Base-by-base conservation (phyloP, 2,113 vertebrate genomes). In the Cranoglanis bouderius region DNA sequence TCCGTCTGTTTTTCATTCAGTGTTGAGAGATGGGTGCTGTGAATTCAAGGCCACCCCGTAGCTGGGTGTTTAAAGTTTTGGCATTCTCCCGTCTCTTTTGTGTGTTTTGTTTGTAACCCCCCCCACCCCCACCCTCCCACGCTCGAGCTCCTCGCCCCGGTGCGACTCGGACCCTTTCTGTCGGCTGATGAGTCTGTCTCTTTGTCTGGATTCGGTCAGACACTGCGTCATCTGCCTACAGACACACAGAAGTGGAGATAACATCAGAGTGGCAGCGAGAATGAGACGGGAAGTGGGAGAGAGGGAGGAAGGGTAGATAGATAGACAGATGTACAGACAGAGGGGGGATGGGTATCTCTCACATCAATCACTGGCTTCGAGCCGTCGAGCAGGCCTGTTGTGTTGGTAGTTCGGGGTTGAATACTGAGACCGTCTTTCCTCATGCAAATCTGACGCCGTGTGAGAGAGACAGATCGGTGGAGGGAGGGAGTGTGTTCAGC, bases 171-270 rank as follows among this genome's bases (percentile, higher is more conserved):
- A 82, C 91, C 90, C 91, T 88, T 90, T 92, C 86, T 92, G 91
- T 94, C 94, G 94, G 93, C 94, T 94, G 94, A 95, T 95, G 95
- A 96, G 95, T 96, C 95, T 96, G 95, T 94, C 93, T 95, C 95
- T 96, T 96, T 96, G 95, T 95, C 95, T 96, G 94, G 93, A 93
- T 94, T 93, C 94, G 95, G 95, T 94, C 95, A 96, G 96, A 96
- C 96, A 96, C 95, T 96, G 96, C 96, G 96, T 96, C 96, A 96
- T 95, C 95, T 96, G 95, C 95, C 94, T 96, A 96, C 95, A 96
- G 95, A 96, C 95, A 95, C 94, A 95, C 95, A 96, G 95, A 96
- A 95, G 93, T 93, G 74, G 93, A 96, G 96, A 96, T 96, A 96
- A 94, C 95, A 95, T 96, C 95, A 93, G 94, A 95, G 94, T 95